Evolutionary conservation across 1,140 invertebrate genomes (phyloP).

Genomic region (Eumeta japonica): DNA sequence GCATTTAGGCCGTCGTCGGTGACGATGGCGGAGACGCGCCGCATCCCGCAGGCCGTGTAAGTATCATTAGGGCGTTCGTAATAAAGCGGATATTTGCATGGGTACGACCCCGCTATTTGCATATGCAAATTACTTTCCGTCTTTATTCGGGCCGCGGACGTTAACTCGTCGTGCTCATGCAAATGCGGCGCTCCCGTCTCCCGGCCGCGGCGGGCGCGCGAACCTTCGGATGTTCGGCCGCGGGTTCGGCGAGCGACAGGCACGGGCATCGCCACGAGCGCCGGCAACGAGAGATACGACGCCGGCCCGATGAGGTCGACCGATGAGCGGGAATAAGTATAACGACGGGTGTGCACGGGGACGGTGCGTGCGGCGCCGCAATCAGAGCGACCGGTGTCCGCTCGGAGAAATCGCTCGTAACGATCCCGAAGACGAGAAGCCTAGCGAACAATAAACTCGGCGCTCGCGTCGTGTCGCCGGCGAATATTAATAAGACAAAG

Average conservation of each 20-base stretch:
- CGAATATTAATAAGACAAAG: slow-evolving; percentile 44
- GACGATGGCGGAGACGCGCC: too few species aligned
- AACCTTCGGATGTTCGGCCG: slow-evolving; percentile 20
- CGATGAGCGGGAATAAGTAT: too few species aligned
- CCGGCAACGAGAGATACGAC: too few species aligned
- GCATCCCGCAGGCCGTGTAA: too few species aligned
- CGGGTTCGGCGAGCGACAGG: too few species aligned
- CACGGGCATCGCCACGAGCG: too few species aligned
- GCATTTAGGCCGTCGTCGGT: too few species aligned
- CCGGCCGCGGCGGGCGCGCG: slow-evolving; percentile 17
- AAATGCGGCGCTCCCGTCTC: slow-evolving; percentile 25
- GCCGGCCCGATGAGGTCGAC: too few species aligned
- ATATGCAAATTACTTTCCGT: slow-evolving; percentile 53
- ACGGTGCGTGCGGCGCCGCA: too few species aligned
- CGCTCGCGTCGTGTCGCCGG: slow-evolving; percentile 29
- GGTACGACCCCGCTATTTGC: slow-evolving; percentile 46
- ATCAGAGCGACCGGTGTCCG: too few species aligned
- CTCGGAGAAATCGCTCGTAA: slow-evolving; percentile 22
- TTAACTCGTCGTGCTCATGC: slow-evolving; percentile 41
- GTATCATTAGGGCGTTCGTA: slow-evolving; percentile 50
- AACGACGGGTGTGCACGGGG: too few species aligned
- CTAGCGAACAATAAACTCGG: slow-evolving; percentile 36
- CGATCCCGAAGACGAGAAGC: slow-evolving; percentile 19
- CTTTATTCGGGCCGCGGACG: slow-evolving; percentile 48
- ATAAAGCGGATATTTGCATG: slow-evolving; percentile 52